Evolutionary conservation across 2,888 invertebrate species (phyloP), one percentile per base, ranked within the genome.

Genomic region (Orgyia antiqua): DNA sequence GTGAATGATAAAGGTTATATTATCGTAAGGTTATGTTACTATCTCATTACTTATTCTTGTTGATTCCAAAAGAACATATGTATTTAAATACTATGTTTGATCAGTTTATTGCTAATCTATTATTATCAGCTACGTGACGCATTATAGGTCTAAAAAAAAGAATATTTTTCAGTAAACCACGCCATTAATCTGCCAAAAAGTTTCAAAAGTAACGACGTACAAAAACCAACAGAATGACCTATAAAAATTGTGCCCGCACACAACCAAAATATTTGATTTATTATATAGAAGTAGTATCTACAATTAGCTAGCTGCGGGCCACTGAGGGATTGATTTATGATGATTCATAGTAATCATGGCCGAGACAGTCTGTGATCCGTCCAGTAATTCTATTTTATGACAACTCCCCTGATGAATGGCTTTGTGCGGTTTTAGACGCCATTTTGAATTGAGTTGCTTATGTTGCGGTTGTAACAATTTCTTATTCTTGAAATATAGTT

Each of bases 241-340:
- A 65, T 55, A 65, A 73, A 77, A 71, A 65, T 59, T 57, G 58
- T 60, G 58, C 76, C 74, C 70, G 74, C 74, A 75, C 70, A 68
- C 60, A 60, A 68, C 39, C 68, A 51, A 72, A 77, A 75, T 70
- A 58, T 80, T 76, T 80, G 82, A 84, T 86, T 83, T 83, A 86
- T 76, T 53, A 46, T 50, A 60, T 59, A 65, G 63, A 75, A 76
- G 71, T 73, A 72, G 69, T 58, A n/a, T n/a, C n/a, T n/a, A 55
- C 78, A 84, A 84, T 86, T 83, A 83, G 52, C 35, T 58, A 65
- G 61, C 69, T 80, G 82, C 80, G 79, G 78, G 79, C 65, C 59
- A 62, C 64, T 74, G 76, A 69, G 74, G 77, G 80, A 61, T 56
- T 82, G 86, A 86, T 84, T 84, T 86, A 86, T 70, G 75, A 63